Evolutionary conservation across 2,113 vertebrate genomes (phyloP), one percentile per base, ranked within the genome.

Genomic region (Gobius niger): DNA sequence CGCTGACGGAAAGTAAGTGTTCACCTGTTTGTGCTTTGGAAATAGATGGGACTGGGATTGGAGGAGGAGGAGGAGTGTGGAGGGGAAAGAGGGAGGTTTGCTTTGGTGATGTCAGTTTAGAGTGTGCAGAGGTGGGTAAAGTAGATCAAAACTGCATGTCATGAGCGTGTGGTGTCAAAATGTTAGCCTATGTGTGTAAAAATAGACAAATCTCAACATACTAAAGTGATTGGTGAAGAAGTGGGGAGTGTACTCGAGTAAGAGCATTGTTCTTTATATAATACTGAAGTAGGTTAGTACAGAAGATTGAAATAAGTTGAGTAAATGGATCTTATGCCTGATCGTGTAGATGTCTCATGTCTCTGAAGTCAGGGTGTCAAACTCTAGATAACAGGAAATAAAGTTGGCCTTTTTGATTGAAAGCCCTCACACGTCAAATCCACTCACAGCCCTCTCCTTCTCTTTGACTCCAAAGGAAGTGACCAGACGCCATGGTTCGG

Each of bases 401-500:
- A n/a, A n/a, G 24, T 34, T 34, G 3, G 24, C 24, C 24, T 34
- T 34, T 34, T 34, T 34, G 1, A 24, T 24, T 3, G 5, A 34
- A 34, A 34, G 24, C 5, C 24, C 24, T 34, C 61, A 63, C 19
- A 47, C 73, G 77, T 78, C 67, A 65, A 65, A 66, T 74, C 41
- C 41, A 61, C 62, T 69, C 71, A 73, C 59, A 60, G 5, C 52
- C 52, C 49, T 81, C 61, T 80, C 44, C 53, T 73, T 81, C 44
- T 74, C 64, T 81, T 70, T 81, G 63, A 67, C 51, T 46, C 59
- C 78, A 79, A 85, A 79, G 64, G 70, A 71, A 67, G 70, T 70
- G 71, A 82, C 72, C 72, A 71, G 62, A 44, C 90, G 73, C 64
- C 79, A 94, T 94, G 93, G 93, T 94, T 86, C 90, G 93, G 93